Base-by-base conservation (phyloP, 2,797 vertebrate genomes). In the Moxostoma hubbsi region DNA sequence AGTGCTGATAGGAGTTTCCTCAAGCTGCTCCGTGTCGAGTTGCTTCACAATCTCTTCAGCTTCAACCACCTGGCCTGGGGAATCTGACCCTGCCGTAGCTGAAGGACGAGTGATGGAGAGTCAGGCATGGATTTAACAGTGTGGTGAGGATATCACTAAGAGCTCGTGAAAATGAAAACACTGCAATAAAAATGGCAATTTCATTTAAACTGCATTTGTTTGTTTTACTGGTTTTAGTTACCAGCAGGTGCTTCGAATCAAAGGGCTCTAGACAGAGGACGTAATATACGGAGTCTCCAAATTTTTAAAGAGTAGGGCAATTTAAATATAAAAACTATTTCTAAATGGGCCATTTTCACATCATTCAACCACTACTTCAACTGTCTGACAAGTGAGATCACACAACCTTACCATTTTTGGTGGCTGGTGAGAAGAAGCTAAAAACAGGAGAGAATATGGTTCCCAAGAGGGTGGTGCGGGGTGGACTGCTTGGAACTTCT, bases 361-460 rank as follows among this genome's bases (percentile, higher is more conserved):
- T 36, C 36, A 36, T 36, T 54, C 16, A 49, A 8, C 12, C 36
- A 13, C 24, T 53, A 2, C 36, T 16, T 45, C 45, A 13, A 69
- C 61, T 24, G 45, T 10, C 49, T 69, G 36, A 63, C 57, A 55
- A 24, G n/a, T 51, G 46, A 43, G 16, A 16, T 61, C 47, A 61
- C 55, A 16, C 7, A 6, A 4, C 0, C 72, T 89, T 87, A 95
- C 95, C 95, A 92, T 95, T 96, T 94, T 96, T 96, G 90, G 93
- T 96, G 91, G 95, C 95, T 92, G 95, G 94, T 92, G 95, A 96
- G 90, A 96, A 96, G 89, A 96, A 96, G 90, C 95, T 96, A 90
- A 96, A 96, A 81, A 96, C 95, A 2, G 95, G 95, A 86, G 95
- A 96, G 89, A 96, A 96, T 87, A 96, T 96, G 85, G 95, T 96